Evolutionary conservation across 2,888 invertebrate species (phyloP), one percentile per base, ranked within the genome.

Genomic region (Dione juno): DNA sequence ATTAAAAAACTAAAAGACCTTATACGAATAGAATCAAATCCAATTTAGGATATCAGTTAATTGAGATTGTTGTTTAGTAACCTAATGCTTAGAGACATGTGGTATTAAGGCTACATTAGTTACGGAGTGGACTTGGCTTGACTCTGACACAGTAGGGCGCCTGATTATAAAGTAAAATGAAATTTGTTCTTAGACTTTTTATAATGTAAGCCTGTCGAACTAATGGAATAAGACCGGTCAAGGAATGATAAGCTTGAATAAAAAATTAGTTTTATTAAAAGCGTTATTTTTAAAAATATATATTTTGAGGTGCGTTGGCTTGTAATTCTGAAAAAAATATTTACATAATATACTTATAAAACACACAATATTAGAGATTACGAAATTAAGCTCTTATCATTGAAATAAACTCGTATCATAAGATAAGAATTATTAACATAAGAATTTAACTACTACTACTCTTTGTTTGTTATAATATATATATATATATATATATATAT

Each of bases 131-230:
- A 41, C 57, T 50, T 66, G 65, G 48, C 61, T 57, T 61, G 70
- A 57, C 69, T 13, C 73, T 64, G 70, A 57, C 69, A 13, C 73
- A 37, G 73, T 73, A 66, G 75, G 75, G 69, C 59, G 69, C 65
- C 72, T 66, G 67, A 63, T 72, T 66, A 74, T 69, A 70, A 70
- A 72, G 72, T 69, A 63, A 74, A 70, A 67, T 70, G 54, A 63
- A 41, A 57, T 67, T 52, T 54, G 19, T 66, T 61, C 19, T 53
- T 41, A 52, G 52, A 10, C 52, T 61, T 61, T 68, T 68, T 53
- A 68, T 68, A 68, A 57, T 64, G 54, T 59, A 67, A 67, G 59
- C 50, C 53, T 63, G 21, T 63, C 40, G n/a, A 37, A 48, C 63
- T 69, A 69, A 69, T 69, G 68, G 61, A 64, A 63, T 57, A 54